Evolutionary conservation across 1,140 invertebrate species (phyloP), one percentile per base, ranked within the genome.

Genomic region (Drosophila paulistorum): DNA sequence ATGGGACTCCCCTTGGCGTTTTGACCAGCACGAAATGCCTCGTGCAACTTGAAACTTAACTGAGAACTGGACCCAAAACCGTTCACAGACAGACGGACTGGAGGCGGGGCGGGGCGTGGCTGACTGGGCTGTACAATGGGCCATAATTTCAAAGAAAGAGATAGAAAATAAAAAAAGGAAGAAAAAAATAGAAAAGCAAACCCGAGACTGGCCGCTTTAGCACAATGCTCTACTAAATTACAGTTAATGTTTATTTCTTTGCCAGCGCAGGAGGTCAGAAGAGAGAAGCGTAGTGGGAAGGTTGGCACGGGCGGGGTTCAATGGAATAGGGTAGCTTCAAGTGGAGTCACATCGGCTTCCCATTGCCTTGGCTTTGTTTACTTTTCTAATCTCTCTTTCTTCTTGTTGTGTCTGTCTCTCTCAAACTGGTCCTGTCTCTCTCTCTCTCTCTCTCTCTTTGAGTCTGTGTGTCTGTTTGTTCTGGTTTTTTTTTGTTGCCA

Each of bases 241-340:
- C 84, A 90, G 84, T 89, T 89, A 89, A 89, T 89, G 85, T 89
- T 89, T 89, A 90, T 89, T 89, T 89, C 80, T 89, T 83, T 77
- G 45, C 45, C 17, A 51, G 20, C 45, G 45, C 45, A 23, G 7
- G 30, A 30, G 45, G 37, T 39, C 37, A 39, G 37, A 37, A 37
- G 7, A 37, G 7, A 37, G 35, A 26, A 26, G 23, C 9, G 10
- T 26, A 26, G 23, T 26, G 37, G 9, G 3, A 11, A 48, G n/a
- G n/a, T 7, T n/a, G 7, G 7, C 0, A 7, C 13, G 30, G 13
- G 14, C 7, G 55, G 4, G 30, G 7, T 6, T 11, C 11, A 14
- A 58, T n/a, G 54, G 23, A 33, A 11, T n/a, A 7, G 30, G 13
- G 55, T 7, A 33, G 55, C 57, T 59, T 54, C 57, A 39, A 58